phyloP scores from a whole-genome alignment of 2,888 invertebrate genomes.

The Masnerella sp. region DNA sequence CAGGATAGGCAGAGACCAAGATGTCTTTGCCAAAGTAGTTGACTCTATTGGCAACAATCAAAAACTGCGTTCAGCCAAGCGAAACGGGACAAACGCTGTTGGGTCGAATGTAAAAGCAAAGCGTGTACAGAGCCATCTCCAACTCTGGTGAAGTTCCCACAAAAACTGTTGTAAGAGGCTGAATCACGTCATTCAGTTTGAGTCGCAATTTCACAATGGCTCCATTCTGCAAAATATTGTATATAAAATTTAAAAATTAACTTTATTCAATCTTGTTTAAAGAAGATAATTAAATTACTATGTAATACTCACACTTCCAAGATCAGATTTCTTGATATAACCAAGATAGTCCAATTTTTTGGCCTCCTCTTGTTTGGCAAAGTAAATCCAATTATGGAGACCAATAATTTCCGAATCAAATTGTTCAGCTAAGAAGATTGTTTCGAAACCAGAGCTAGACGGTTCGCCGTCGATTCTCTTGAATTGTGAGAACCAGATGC shows the following conservation, averaged over 20 bases:
- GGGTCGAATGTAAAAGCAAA: conserved; percentile 89
- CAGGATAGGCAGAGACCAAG: conserved; percentile 89
- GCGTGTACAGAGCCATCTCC: conserved; percentile 92
- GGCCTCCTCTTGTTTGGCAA: conserved; percentile 86
- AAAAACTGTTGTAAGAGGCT: conserved; percentile 88
- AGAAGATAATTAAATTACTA: not conserved
- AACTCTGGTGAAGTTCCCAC: conserved; percentile 94
- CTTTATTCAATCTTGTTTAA: too few relatives aligned
- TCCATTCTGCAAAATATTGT: conserved; percentile 82
- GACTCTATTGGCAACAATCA: conserved; percentile 86
- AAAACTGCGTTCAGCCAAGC: conserved; percentile 84
- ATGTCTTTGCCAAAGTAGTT: conserved; percentile 88
- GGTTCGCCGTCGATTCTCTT: conserved; percentile 88
- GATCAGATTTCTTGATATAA: conserved; percentile 84
- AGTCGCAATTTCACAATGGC: conserved; percentile 86
- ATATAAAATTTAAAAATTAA: conserved; percentile 5
- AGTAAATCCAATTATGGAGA: conserved; percentile 94
- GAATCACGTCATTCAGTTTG: conserved; percentile 84
- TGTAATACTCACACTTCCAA: conserved; percentile 82
- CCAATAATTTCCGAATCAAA: conserved; percentile 84
- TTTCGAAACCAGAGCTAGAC: conserved; percentile 96
- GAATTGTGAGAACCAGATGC: conserved; percentile 85
- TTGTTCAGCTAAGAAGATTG: conserved; percentile 92
- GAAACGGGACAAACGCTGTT: conserved; percentile 87
- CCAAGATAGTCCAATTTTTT: conserved; percentile 88